phyloP scores from a whole-genome alignment of 2,888 invertebrate species.

The Amaurobius ferox region DNA sequence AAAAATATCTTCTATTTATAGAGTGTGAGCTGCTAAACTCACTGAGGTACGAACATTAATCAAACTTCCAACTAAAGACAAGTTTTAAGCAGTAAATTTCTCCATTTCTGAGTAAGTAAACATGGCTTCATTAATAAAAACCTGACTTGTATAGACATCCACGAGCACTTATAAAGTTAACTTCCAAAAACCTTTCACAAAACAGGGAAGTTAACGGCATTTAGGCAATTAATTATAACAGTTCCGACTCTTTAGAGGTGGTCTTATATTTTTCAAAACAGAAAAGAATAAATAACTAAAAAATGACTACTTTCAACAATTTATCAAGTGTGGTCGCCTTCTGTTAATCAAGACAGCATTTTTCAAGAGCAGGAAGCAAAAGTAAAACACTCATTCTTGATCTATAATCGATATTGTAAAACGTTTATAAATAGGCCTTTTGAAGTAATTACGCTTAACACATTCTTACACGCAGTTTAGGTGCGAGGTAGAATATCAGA shows the following conservation, averaged over 20 bases:
- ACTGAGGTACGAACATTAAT: no score
- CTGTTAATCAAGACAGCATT: constrained; percentile 52
- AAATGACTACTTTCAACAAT: background rate
- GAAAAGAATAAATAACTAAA: background rate
- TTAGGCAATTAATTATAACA: background rate
- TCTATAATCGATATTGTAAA: constrained; percentile 39
- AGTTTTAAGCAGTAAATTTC: no score
- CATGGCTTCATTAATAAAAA: no score
- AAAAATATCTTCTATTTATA: no score
- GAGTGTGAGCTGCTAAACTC: no score
- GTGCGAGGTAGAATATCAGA: constrained; percentile 40
- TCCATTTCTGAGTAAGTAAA: no score
- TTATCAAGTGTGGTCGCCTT: background rate
- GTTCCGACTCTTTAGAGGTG: background rate
- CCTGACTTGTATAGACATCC: no score
- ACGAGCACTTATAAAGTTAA: no score
- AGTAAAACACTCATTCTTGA: constrained; percentile 11
- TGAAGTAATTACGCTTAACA: constrained; percentile 60
- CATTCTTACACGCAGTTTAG: constrained; percentile 29
- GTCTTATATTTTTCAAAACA: background rate
- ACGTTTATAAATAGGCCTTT: constrained; percentile 36
- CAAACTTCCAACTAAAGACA: no score
- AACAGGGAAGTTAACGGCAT: background rate
- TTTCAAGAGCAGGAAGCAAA: constrained; percentile 12
- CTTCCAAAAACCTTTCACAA: background rate